Evolutionary conservation across 2,113 vertebrate species (phyloP), one percentile per base, ranked within the genome.

Genomic region (Ophthalmolycus amberensis): DNA sequence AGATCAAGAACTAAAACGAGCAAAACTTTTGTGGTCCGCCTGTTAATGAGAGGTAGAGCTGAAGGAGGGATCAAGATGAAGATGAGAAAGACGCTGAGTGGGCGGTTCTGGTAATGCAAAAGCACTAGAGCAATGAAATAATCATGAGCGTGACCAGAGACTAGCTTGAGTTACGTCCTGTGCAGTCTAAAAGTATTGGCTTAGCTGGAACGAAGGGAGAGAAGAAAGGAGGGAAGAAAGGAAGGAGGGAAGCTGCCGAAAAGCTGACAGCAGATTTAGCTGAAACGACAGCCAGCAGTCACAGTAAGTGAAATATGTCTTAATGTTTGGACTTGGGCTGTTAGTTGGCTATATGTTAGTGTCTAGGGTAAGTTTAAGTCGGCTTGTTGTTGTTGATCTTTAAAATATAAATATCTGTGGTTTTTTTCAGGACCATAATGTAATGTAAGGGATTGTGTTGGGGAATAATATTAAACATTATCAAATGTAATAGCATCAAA

Each of bases 121-220:
- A 88, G 91, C 88, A 91, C 81, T 40, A 68, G 85, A 93, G 86
- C 88, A 90, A 94, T 96, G 91, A 95, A 96, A 95, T 95, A 95
- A 94, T 96, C 86, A 96, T 95, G 95, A 95, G 93, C 81, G 54
- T 71, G 87, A 89, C 78, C 88, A 72, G 85, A 85, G 87, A 83
- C 88, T 82, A 93, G 94, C 87, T 96, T 95, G 89, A 91, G 93
- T 96, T 96, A 96, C 95, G 80, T 87, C 75, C 90, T 79, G 81
- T 68, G 88, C 77, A 46, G 82, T 79, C 68, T 86, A 88, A 87
- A 94, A 88, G 86, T 84, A 85, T 85, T 83, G 77, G 81, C 85
- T 89, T 60, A 70, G 78, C 52, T 50, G 27, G 72, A 71, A 72
- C 3, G 20, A 81, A 82, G 67, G 64, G 71, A 84, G 77, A 77